Base-by-base conservation (phyloP, 2,113 vertebrate genomes). In the Leucopsar rothschildi region DNA sequence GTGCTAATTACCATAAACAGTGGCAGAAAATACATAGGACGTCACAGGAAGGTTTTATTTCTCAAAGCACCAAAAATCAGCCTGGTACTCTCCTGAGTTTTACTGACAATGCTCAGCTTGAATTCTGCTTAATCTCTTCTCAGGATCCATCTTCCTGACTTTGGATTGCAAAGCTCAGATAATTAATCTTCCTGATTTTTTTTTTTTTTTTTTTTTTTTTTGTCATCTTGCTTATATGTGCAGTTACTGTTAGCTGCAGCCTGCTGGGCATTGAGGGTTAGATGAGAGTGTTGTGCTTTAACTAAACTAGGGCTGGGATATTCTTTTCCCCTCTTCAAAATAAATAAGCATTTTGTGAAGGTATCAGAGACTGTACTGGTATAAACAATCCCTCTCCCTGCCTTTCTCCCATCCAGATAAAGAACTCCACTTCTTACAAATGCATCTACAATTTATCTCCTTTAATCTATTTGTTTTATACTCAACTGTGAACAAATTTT, bases 1-100 rank as follows among this genome's bases (percentile, higher is more conserved):
- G 33, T 76, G 81, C 37, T 92, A 49, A 76, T 88, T 85, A 86
- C 50, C 77, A 85, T 88, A 78, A 96, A 60, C 79, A 83, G 33
- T 56, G 31, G 47, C 44, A 78, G 52, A 83, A 90, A 92, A 93
- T 56, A 39, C 68, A 68, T 0, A 0, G 20, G 28, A 21, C 0
- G 0, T 68, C 24, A 81, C 31, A 1, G 0, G 42, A 39, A 19
- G 23, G 9, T 77, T 94, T 90, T 57, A 55, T 75, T 72, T 29
- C 53, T 86, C 71, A 55, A 44, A 85, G 73, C 69, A 42, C 23
- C 2, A 3, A 71, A 73, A 88, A 37, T 49, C 0, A 2, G 27
- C 59, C 39, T 17, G 50, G 2, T 65, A 22, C 16, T 64, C 66
- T 91, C 59, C 33, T 0, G 6, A 70, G n/a, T 70, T 79, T 87